Percentiles rank a stretch among this genome's conserved stretches.
These are phyloP conservation scores for Tetramorium parvispinum DNA, from an alignment of 1,140 invertebrate genomes.

Conservation along the genomic window DNA sequence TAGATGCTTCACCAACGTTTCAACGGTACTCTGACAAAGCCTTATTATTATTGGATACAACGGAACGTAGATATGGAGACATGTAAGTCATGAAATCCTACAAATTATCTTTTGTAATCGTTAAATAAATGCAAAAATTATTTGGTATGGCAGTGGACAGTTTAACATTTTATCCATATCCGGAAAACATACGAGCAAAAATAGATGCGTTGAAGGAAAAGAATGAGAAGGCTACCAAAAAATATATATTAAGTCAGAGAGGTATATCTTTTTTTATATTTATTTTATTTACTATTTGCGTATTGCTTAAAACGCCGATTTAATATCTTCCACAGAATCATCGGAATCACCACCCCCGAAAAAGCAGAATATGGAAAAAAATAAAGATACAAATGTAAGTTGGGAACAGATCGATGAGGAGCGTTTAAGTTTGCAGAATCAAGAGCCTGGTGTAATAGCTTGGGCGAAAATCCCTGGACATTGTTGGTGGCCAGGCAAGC, in stretches of 20 bases:
- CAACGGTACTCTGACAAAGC: constrained; percentile 71
- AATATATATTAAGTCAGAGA: constrained; percentile 64
- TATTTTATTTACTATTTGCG: not conserved
- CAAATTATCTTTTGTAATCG: constrained; percentile 39
- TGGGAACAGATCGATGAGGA: constrained; percentile 51
- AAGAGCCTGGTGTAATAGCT: constrained; percentile 78
- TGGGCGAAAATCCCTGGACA: constrained; percentile 82
- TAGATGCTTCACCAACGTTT: constrained; percentile 71
- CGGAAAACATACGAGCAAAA: constrained; percentile 67
- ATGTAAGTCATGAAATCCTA: constrained; percentile 60
- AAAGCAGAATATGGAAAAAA: constrained; percentile 50
- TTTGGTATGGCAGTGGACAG: constrained; percentile 66
- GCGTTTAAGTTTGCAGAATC: constrained; percentile 76
- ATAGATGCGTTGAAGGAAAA: constrained; percentile 71
- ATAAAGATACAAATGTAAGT: constrained; percentile 52
- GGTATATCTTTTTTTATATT: constrained; percentile 10
- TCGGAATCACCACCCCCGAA: constrained; percentile 20
- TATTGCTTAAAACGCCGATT: not conserved
- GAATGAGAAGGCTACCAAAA: constrained; percentile 72
- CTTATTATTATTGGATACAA: constrained; percentile 75
- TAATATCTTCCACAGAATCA: not conserved
- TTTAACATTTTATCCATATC: constrained; percentile 77
- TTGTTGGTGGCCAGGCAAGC: constrained; percentile 81
- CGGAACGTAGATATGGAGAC: constrained; percentile 52
- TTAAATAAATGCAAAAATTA: constrained; percentile 35